Evolutionary conservation across 1,140 invertebrate species (phyloP), one percentile per base, ranked within the genome.

Genomic region (Drosophila melanica): DNA sequence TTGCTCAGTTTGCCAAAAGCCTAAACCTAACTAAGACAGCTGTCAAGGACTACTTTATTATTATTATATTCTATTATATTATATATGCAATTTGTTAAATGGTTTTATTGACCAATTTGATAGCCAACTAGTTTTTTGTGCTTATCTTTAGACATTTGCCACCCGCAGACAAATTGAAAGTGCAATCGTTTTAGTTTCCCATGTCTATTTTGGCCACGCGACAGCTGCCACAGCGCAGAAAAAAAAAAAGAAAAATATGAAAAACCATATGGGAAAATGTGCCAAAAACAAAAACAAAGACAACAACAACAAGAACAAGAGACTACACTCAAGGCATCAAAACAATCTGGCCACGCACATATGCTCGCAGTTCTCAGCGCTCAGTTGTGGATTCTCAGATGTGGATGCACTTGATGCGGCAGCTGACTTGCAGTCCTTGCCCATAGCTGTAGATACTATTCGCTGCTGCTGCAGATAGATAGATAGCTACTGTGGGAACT

Each of bases 201-300:
- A 84, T 53, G 82, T 59, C 51, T 42, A 47, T 18, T 63, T 41
- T 62, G 42, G 48, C 60, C 75, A 78, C 75, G 75, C 82, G 82
- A 86, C 81, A 86, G 81, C 82, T 86, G 81, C 79, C 71, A 60
- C 59, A 60, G 77, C 12, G 44, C 55, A 42, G 59, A 44, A 77
- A 63, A 37, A 51, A 44, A 77, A 62, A 35, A 10, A 44, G 18
- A 42, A 16, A 3, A 72, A 70, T 80, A 73, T 77, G 77, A 57
- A 82, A 78, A 87, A 69, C 70, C 82, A 87, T 86, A 86, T 82
- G 81, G 76, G 75, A 87, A 86, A 82, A 76, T 87, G 78, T 81
- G 75, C 75, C 67, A 76, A 77, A 75, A 70, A 65, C 42, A 81
- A 63, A 75, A 67, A 18, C 30, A 54, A 53, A 63, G 27, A 65